Evolutionary conservation across 2,888 invertebrate species (phyloP).

Genomic region (Oligia fasciuncula): DNA sequence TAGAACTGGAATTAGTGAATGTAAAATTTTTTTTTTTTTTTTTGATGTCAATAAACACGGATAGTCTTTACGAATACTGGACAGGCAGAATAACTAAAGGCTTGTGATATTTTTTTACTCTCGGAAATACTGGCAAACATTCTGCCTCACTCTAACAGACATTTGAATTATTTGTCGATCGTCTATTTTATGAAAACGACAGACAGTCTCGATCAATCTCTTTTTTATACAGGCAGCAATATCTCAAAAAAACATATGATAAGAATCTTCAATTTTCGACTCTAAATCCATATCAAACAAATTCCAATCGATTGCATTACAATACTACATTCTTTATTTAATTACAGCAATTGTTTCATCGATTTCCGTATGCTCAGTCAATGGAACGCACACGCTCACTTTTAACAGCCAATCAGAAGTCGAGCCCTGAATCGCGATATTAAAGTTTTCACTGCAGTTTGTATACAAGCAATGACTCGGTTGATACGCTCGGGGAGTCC

Average conservation of each 20-base stretch:
- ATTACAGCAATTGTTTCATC: constrained; percentile 40
- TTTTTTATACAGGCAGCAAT: not conserved
- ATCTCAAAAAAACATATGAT: not conserved
- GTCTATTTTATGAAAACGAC: constrained; percentile 22
- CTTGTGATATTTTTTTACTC: constrained; percentile 24
- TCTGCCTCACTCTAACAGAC: not conserved
- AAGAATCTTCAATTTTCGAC: no score
- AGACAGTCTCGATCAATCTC: no score
- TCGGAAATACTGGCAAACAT: not conserved
- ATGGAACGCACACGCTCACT: constrained; percentile 63
- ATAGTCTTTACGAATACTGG: not conserved
- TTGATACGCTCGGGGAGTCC: constrained; percentile 78
- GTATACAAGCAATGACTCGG: constrained; percentile 63
- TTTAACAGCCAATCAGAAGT: constrained; percentile 73
- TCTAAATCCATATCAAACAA: not conserved
- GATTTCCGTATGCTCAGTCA: constrained; percentile 44
- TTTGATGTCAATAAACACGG: not conserved
- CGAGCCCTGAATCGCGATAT: constrained; percentile 75
- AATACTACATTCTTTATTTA: constrained; percentile 13
- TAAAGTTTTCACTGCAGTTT: constrained; percentile 66
- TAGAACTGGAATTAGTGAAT: not conserved
- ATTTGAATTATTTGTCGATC: constrained; percentile 22
- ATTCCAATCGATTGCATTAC: not conserved
- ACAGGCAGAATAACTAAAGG: not conserved
- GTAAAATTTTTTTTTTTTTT: no score